Base-by-base conservation (phyloP, 2,888 invertebrate species). In the Sipunculus nudus region DNA sequence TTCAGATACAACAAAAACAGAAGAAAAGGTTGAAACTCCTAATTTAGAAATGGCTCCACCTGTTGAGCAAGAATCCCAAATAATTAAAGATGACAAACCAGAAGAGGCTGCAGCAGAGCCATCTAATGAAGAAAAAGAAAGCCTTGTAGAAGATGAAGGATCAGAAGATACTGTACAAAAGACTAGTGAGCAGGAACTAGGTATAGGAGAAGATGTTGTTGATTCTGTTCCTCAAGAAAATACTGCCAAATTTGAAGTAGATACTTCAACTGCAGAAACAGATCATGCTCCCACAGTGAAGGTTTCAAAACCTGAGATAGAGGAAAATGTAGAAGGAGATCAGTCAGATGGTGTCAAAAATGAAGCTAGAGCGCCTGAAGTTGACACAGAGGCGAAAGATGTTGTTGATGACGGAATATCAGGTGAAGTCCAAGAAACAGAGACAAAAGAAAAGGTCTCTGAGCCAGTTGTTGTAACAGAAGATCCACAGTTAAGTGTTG, bases 141-240 rank as follows among this genome's bases (percentile, higher is more conserved):
- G 43, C 29, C 6, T 10, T 21, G 29, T 6, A 31, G 32, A 3
- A 6, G 39, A 2, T 8, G 39, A 52, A 39, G 26, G 25, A 39
- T 26, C 35, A 38, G 48, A 48, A 19, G 31, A 28, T 3, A 13
- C 29, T 19, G 35, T 35, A 10, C n/a, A 4, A 52, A 29, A 40
- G n/a, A 29, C 53, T n/a, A n/a, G n/a, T n/a, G n/a, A n/a, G n/a
- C n/a, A n/a, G n/a, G n/a, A n/a, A n/a, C n/a, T n/a, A n/a, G n/a
- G n/a, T n/a, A n/a, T n/a, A n/a, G n/a, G n/a, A n/a, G n/a, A n/a
- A n/a, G n/a, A n/a, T n/a, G n/a, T n/a, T 25, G 31, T 43, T 2
- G 10, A 43, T 16, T 38, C 16, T 28, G 43, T 43, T 19, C 53
- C 53, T 5, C 41, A 50, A 26, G 39, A 38, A 39, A 19, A 53